Conservation (phyloP, 2,888 invertebrate genomes). For the Melieria picta region DNA sequence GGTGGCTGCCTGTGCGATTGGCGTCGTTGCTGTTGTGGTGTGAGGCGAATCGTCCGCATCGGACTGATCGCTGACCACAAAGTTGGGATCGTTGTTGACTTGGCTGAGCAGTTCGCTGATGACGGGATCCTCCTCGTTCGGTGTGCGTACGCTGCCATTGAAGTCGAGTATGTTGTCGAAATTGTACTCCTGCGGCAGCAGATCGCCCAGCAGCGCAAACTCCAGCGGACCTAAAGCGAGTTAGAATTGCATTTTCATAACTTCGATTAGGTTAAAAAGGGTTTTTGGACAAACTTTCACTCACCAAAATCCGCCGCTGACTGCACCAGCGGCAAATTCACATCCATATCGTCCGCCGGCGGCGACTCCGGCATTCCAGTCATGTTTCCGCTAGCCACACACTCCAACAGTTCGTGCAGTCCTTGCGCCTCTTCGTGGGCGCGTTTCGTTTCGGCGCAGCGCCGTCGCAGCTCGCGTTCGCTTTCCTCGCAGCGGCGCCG, state of each 20-base stretch:
- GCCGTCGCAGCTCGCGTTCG: slow-evolving; percentile 50
- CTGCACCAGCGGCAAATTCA: not conserved
- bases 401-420: not conserved
- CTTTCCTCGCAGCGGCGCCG: slow-evolving; percentile 50
- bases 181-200: slow-evolving; percentile 22
- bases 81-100: slow-evolving; percentile 25
- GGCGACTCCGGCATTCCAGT: too few relatives aligned
- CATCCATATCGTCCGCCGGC: too few relatives aligned
- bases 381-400: not conserved
- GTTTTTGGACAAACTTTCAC: too few relatives aligned
- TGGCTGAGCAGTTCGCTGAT: slow-evolving; percentile 16
- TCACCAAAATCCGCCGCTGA: not conserved
- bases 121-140: slow-evolving; percentile 12
- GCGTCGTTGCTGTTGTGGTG: not conserved
- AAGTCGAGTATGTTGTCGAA: not conserved
- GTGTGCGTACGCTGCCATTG: not conserved
- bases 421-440: slow-evolving; percentile 44
- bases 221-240: slow-evolving; percentile 19
- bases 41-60: not conserved
- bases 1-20: not conserved
- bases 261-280: too few relatives aligned
- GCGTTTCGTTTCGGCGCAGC: slow-evolving; percentile 48
- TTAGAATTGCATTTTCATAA: slow-evolving; percentile 22
- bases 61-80: not conserved
- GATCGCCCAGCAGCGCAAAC: slow-evolving; percentile 24